Evolutionary conservation across 2,797 vertebrate genomes (phyloP), one percentile per base, ranked within the genome.

Genomic region (Nannoperca australis): DNA sequence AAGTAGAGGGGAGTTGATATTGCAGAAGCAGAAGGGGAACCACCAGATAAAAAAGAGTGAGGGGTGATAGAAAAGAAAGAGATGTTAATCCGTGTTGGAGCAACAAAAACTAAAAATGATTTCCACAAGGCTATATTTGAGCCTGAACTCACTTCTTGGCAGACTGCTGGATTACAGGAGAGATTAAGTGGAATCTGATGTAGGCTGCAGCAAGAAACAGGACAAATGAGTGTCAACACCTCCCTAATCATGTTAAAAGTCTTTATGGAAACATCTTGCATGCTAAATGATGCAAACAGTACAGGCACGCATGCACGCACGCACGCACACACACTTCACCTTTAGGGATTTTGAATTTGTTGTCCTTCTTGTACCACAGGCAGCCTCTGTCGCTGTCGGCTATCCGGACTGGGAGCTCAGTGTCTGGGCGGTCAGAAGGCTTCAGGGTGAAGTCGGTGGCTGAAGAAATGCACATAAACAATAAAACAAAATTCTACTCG

Each of bases 341-440:
- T 97, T 98, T 99, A 6, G 97, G 97, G 79, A 98, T 98, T 94
- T 98, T 97, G 92, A 99, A 99, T 92, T 98, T 98, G 93, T 96
- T 96, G 93, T 99, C 97, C 94, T 98, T 99, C 93, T 94, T 98
- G 94, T 98, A 99, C 98, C 98, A 99, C 82, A 99, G 94, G 86
- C 95, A 97, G 79, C 98, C 97, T 87, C 94, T 94, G 18, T 96
- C 91, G 42, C 93, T 96, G 83, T 93, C 92, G 59, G 95, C 83
- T 70, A 96, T 95, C 87, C 91, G 97, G 62, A 96, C 92, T 2
- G 98, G 98, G 73, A 97, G 96, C 72, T 98, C 96, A 0, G 96
- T 95, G 91, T 98, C 97, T 0, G 96, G 94, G 76, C 95, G 94
- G 93, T 98, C 97, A 24, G 97, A 94, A 64, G 93, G 93, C 92